These are phyloP conservation scores for Rhadina sibilatrix DNA, from an alignment of 2,113 vertebrate species.

Conservation along the genomic window DNA sequence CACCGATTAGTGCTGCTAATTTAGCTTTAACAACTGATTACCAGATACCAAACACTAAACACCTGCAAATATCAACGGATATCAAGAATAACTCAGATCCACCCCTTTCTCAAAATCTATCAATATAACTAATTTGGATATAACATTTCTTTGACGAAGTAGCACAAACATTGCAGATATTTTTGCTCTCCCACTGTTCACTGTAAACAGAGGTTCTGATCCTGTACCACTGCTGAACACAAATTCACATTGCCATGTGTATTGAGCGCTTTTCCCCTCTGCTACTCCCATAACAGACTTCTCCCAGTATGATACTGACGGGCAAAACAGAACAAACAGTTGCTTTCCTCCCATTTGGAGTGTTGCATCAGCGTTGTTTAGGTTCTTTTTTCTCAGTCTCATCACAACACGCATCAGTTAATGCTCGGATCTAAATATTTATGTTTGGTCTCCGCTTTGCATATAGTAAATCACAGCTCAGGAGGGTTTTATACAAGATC, in stretches of 20 bases:
- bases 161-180: background rate
- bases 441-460: background rate
- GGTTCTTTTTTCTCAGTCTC: background rate
- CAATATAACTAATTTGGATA: background rate
- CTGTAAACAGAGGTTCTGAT: background rate
- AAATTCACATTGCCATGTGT: rapidly evolving
- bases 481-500: background rate
- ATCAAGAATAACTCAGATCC: background rate
- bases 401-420: background rate
- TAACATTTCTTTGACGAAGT: background rate
- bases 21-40: background rate
- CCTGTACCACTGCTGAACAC: background rate
- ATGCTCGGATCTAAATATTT: background rate
- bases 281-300: background rate
- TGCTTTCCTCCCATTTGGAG: background rate
- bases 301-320: background rate
- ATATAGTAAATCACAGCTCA: background rate
- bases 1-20: background rate
- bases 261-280: background rate
- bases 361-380: background rate
- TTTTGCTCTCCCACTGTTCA: background rate
- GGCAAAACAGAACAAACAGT: background rate
- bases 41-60: background rate
- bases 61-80: background rate
- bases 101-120: background rate